Evolutionary conservation across 2,888 invertebrate species (phyloP).

Genomic region (Latrodectus hesperus): DNA sequence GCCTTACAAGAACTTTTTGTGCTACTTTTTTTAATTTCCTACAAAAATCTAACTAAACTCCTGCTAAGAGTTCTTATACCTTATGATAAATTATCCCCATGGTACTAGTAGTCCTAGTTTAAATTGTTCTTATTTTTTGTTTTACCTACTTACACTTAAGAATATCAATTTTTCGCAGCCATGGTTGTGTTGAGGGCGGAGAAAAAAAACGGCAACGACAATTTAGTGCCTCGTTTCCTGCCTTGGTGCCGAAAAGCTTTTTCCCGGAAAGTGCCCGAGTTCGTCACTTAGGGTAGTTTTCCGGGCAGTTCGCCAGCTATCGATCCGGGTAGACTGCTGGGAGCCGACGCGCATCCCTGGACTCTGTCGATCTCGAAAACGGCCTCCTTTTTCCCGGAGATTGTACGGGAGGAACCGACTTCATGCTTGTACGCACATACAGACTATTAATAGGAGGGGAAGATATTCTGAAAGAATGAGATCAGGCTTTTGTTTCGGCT

Average conservation of each 20-base stretch:
- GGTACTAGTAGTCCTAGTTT: too few species aligned
- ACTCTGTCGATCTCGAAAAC: slow-evolving; percentile 43
- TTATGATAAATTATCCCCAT: too few species aligned
- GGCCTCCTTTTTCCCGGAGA: slow-evolving; percentile 41
- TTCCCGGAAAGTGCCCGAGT: slow-evolving; percentile 28
- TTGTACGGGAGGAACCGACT: slow-evolving; percentile 23
- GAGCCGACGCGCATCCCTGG: slow-evolving; percentile 41
- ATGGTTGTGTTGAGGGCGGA: neutral
- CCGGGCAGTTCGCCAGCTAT: slow-evolving; percentile 64
- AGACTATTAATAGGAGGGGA: slow-evolving; percentile 24
- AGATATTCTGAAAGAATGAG: too few species aligned
- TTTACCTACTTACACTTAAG: neutral
- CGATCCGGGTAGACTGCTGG: slow-evolving; percentile 44
- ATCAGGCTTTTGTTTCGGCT: too few species aligned
- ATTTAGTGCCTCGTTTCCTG: neutral
- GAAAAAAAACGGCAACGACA: neutral
- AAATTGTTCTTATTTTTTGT: too few species aligned
- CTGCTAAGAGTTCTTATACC: too few species aligned
- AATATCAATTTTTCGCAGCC: neutral
- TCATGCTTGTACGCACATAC: slow-evolving; percentile 25
- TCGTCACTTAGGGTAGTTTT: slow-evolving; percentile 31
- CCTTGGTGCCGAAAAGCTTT: slow-evolving; percentile 13
- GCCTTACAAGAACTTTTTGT: too few species aligned
- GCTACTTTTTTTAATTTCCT: too few species aligned
- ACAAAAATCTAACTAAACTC: too few species aligned